Percentiles rank a stretch among this genome's conserved stretches.
phyloP scores from a whole-genome alignment of 2,888 invertebrate species.

The Chrysolina haemoptera region DNA sequence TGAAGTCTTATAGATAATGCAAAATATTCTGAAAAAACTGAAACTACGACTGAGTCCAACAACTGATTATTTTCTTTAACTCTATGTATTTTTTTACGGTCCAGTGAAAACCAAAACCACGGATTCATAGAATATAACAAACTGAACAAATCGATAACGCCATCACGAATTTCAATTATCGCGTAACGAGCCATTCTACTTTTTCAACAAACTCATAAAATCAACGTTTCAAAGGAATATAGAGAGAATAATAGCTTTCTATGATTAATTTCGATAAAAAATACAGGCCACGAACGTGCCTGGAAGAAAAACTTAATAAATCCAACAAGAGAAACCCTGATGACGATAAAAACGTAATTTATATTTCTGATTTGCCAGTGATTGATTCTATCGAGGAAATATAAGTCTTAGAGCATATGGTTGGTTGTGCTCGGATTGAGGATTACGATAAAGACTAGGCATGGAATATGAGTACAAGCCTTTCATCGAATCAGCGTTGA shows the following conservation, averaged over 20 bases:
- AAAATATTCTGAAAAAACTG: no score
- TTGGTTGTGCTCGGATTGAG: neutral
- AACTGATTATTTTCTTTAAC: no score
- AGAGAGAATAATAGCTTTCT: slow-evolving; percentile 22
- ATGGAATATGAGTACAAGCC: neutral
- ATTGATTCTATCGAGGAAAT: slow-evolving; percentile 15
- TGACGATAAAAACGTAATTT: neutral
- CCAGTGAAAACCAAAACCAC: neutral
- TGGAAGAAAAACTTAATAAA: slow-evolving; percentile 20
- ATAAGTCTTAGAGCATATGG: neutral
- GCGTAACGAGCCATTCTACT: slow-evolving; percentile 15
- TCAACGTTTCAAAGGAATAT: slow-evolving; percentile 15
- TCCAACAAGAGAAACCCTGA: slow-evolving; percentile 8
- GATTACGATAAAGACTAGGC: neutral
- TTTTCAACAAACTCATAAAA: slow-evolving; percentile 19
- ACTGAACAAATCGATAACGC: neutral
- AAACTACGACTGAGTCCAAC: no score
- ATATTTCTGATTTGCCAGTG: slow-evolving; percentile 23
- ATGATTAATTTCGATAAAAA: slow-evolving; percentile 23
- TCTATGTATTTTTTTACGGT: no score
- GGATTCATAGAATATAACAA: neutral
- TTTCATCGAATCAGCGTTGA: neutral
- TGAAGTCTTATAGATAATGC: no score
- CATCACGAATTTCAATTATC: slow-evolving; percentile 22
- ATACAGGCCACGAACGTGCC: slow-evolving; percentile 7